A percentile compares a stretch with the other conserved stretches of the same genome.
These are phyloP conservation scores for Halictus ligatus DNA, from an alignment of 2,888 invertebrate genomes.

Conservation along the genomic window DNA sequence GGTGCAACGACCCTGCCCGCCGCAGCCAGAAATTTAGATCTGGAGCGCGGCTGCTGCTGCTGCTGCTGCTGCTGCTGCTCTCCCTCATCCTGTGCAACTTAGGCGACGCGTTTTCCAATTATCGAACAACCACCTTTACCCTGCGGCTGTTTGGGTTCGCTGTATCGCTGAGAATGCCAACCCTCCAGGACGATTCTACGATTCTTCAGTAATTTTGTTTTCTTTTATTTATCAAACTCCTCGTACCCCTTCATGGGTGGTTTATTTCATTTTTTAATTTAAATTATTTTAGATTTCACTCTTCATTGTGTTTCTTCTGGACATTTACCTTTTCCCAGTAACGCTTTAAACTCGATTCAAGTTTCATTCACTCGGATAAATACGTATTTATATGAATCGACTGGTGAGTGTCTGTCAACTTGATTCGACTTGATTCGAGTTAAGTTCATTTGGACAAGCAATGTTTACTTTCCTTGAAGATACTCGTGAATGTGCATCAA, in stretches of 20 bases:
- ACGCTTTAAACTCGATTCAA: no score
- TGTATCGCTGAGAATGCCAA: background rate
- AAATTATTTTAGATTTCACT: no score
- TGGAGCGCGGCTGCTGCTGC: conserved; percentile 35
- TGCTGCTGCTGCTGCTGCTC: background rate
- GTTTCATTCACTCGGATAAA: no score
- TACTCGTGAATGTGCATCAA: no score
- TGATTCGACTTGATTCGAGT: no score
- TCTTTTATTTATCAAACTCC: background rate
- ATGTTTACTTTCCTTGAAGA: no score
- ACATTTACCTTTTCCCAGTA: no score
- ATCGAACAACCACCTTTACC: conserved; percentile 33
- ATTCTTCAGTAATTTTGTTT: background rate
- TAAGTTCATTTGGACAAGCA: no score
- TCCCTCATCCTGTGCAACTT: conserved; percentile 28
- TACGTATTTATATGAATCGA: no score
- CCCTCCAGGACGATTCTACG: background rate
- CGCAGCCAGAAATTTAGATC: conserved; percentile 67
- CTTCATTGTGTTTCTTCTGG: no score
- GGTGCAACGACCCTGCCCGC: conserved; percentile 51
- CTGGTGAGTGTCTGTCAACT: no score
- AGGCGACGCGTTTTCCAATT: conserved; percentile 46
- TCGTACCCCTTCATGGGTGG: background rate
- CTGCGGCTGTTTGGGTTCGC: background rate
- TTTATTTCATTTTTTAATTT: no score